Evolutionary conservation across 1,140 invertebrate genomes (phyloP), one percentile per base, ranked within the genome.

Genomic region (Cherax quadricarinatus): DNA sequence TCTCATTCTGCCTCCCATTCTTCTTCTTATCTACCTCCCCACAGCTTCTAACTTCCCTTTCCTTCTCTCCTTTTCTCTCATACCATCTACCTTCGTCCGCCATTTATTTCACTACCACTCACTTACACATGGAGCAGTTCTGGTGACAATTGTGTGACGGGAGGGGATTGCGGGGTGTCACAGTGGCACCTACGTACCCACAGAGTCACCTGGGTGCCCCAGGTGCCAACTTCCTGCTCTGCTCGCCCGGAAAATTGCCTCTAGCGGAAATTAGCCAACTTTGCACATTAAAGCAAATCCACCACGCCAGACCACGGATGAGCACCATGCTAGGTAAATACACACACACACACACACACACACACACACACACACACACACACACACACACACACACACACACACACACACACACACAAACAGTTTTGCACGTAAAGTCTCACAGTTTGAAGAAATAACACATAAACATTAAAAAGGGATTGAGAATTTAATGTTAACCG

Each of bases 241-340:
- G 57, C 62, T 62, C 53, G 57, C 30, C 82, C 57, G 82, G 82
- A 84, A 84, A 84, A 84, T 84, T 84, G 62, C 30, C 82, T 60
- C 41, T 30, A 30, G 82, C n/a, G 82, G 82, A 84, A 84, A 84
- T 84, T 84, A 62, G 82, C 41, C 30, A 84, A 84, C 53, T 84
- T 84, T 84, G 51, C 24, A 14, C 82, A 84, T 84, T 84, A 84
- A 57, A 62, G n/a, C 53, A 62, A 84, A 84, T 84, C 66, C 66
- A 30, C 30, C 30, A 41, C 30, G 30, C 30, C 30, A 41, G 30
- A 41, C 30, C 30, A 41, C 30, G 30, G 53, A 84, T n/a, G 51
- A 60, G 62, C 41, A 62, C 57, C 21, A 86, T 51, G 60, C 41
- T 80, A 80, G 9, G 49, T 30, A 80, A 4, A 48, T 18, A 18